These are phyloP conservation scores for Euwallacea similis DNA, from an alignment of 1,140 invertebrate genomes.

Conservation along the genomic window DNA sequence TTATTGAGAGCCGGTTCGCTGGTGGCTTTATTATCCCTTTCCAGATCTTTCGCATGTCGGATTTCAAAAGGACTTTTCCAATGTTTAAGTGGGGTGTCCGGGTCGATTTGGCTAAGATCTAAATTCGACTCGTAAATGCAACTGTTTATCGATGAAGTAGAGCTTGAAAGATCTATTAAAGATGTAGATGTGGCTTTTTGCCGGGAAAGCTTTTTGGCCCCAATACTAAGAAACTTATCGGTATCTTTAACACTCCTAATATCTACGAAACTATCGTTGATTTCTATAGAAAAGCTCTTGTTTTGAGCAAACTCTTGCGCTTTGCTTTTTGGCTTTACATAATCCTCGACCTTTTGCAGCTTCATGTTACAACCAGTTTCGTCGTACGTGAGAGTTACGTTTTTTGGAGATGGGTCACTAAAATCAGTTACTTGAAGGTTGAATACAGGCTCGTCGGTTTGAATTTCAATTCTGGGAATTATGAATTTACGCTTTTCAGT, in stretches of 20 bases:
- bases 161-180: constrained; percentile 52
- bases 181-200: constrained; percentile 45
- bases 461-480: constrained; percentile 50
- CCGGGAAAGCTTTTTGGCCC: constrained; percentile 40
- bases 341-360: constrained; percentile 41
- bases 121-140: constrained; percentile 50
- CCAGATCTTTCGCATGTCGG: constrained; percentile 59
- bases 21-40: constrained; percentile 53
- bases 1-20: constrained; percentile 46
- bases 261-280: constrained; percentile 41
- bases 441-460: constrained; percentile 47
- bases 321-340: constrained; percentile 36
- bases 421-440: constrained; percentile 52
- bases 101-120: constrained; percentile 50
- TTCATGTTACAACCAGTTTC: constrained; percentile 45
- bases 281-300: constrained; percentile 50
- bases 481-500: constrained; percentile 46
- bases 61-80: constrained; percentile 62
- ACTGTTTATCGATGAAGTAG: constrained; percentile 52
- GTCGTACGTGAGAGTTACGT: constrained; percentile 46
- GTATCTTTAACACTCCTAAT: constrained; percentile 43
- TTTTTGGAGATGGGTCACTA: constrained; percentile 48
- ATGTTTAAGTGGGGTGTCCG: constrained; percentile 47
- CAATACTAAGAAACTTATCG: constrained; percentile 46
- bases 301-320: constrained; percentile 44